Conservation (phyloP, 2,113 vertebrate species). For the Vulpes lagopus region DNA sequence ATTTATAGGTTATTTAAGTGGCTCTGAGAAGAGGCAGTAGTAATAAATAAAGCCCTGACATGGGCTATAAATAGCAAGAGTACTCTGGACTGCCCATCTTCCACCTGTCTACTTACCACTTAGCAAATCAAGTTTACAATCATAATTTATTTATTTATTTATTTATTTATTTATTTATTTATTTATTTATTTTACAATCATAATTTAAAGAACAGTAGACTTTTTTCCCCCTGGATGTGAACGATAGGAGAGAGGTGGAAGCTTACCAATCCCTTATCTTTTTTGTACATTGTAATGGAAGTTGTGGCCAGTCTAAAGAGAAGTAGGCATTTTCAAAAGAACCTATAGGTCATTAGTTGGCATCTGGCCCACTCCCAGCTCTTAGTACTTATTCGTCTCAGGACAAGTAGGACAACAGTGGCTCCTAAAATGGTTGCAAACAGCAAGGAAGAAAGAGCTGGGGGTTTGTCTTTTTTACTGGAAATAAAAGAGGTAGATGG, state of each 20-base stretch:
- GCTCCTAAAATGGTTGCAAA: conserved; percentile 28
- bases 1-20: conserved; percentile 62
- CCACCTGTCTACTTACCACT: conserved; percentile 7
- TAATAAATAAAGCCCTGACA: conserved; percentile 51
- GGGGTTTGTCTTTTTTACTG: neutral
- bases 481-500: neutral
- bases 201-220: conserved; percentile 13
- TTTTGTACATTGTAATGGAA: neutral
- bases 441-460: neutral
- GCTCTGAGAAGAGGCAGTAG: conserved; percentile 46
- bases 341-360: neutral
- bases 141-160: too few relatives aligned
- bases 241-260: neutral
- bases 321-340: neutral
- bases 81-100: neutral
- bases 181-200: conserved; percentile 15
- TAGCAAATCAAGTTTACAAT: conserved; percentile 27
- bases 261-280: neutral
- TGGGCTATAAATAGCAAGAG: neutral
- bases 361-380: neutral
- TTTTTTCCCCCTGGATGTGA: neutral
- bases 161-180: too few relatives aligned
- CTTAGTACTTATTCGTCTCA: neutral
- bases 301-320: neutral
- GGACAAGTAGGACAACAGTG: neutral